These are phyloP conservation scores for Monochamus alternatus DNA, from an alignment of 2,888 invertebrate genomes.

Conservation along the genomic window DNA sequence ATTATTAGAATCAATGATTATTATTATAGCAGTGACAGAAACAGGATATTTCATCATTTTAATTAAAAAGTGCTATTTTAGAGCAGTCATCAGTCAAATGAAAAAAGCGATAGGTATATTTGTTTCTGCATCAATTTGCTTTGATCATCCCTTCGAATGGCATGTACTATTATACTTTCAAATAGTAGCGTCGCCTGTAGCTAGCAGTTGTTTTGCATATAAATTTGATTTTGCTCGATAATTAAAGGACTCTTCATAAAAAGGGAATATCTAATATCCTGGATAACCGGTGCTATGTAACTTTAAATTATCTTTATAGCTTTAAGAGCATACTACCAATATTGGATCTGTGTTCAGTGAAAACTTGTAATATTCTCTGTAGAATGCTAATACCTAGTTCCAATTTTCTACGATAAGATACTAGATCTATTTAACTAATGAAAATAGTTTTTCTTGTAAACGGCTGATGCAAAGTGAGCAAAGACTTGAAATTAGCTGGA, in stretches of 20 bases:
- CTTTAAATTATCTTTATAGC: background rate
- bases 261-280: background rate
- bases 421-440: background rate
- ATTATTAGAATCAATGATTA: too few relatives aligned
- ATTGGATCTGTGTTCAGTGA: slow-evolving; percentile 8
- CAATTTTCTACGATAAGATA: background rate
- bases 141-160: background rate
- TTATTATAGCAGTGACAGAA: too few relatives aligned
- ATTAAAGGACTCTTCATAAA: background rate
- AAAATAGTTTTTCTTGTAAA: too few relatives aligned
- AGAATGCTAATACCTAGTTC: background rate
- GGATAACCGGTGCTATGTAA: background rate
- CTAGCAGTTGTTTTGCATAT: background rate
- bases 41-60: too few relatives aligned
- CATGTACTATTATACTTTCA: background rate
- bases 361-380: slow-evolving; percentile 1
- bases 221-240: background rate
- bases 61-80: too few relatives aligned
- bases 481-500: too few relatives aligned
- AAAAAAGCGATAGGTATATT: background rate
- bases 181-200: background rate
- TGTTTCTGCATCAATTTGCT: background rate
- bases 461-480: too few relatives aligned
- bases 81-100: too few relatives aligned
- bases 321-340: background rate